phyloP scores from a whole-genome alignment of 2,797 vertebrate species.

The Malacoctenus gilli region DNA sequence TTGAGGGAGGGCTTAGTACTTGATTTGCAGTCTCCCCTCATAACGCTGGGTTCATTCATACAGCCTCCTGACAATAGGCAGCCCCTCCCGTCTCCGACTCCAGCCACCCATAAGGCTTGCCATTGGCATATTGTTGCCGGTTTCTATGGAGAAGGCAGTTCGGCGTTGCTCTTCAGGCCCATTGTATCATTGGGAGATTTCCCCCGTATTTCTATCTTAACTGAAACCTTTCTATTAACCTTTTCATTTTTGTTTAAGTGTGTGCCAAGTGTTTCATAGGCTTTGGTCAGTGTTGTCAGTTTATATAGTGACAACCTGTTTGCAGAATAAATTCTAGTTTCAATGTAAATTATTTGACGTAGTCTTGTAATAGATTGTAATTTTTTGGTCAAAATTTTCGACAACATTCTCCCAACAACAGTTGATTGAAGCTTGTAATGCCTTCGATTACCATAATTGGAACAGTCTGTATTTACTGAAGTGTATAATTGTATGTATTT shows the following conservation, averaged over 20 bases:
- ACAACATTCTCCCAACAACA: neutral
- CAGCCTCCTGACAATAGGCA: slow-evolving; percentile 49
- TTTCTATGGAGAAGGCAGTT: slow-evolving; percentile 72
- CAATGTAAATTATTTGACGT: too few relatives aligned
- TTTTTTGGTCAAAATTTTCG: too few relatives aligned
- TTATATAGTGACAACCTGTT: too few relatives aligned
- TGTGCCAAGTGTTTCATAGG: too few relatives aligned
- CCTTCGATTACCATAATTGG: neutral
- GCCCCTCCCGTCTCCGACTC: slow-evolving; percentile 37
- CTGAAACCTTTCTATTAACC: slow-evolving; percentile 1
- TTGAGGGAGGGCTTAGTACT: slow-evolving; percentile 64
- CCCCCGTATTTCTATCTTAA: neutral
- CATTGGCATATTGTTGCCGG: slow-evolving; percentile 58
- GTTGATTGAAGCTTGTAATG: neutral
- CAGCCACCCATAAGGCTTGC: slow-evolving; percentile 58
- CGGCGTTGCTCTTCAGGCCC: slow-evolving; percentile 36
- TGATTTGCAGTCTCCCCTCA: slow-evolving; percentile 71
- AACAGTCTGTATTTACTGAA: neutral
- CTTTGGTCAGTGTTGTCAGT: too few relatives aligned
- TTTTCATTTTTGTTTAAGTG: neutral
- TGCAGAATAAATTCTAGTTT: too few relatives aligned
- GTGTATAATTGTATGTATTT: neutral
- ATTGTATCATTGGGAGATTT: slow-evolving; percentile 42
- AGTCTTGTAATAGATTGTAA: too few relatives aligned
- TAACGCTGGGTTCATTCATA: slow-evolving; percentile 63